These are phyloP conservation scores for Phasianus colchicus DNA, from an alignment of 2,113 vertebrate species.

Conservation along the genomic window DNA sequence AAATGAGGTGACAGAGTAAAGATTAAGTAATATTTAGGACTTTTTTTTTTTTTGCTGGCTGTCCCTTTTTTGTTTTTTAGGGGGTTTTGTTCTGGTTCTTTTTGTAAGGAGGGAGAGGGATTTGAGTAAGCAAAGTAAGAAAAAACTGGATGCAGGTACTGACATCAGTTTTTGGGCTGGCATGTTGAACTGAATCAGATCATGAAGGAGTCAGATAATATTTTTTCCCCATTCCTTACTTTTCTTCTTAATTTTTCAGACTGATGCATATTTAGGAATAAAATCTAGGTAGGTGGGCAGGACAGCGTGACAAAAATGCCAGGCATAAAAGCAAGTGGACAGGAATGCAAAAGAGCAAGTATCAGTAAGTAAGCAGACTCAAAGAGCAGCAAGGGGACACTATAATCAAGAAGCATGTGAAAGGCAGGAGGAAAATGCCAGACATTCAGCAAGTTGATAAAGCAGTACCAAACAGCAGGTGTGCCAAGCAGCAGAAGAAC, in stretches of 20 bases:
- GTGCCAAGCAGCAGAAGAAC: slow-evolving; percentile 71
- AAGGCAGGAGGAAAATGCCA: slow-evolving; percentile 68
- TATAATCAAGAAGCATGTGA: slow-evolving; percentile 52
- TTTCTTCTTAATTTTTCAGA: slow-evolving; percentile 51
- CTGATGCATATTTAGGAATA: slow-evolving; percentile 63
- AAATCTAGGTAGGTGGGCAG: slow-evolving; percentile 68
- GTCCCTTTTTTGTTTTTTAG: not conserved
- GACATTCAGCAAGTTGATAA: slow-evolving; percentile 62
- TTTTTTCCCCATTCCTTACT: slow-evolving; percentile 57
- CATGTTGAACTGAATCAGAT: slow-evolving; percentile 41
- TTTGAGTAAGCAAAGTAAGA: slow-evolving; percentile 31
- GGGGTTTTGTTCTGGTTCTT: too few species aligned
- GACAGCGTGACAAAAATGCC: slow-evolving; percentile 58
- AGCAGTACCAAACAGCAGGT: slow-evolving; percentile 62
- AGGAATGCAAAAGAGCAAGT: slow-evolving; percentile 63
- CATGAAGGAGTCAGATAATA: slow-evolving; percentile 38
- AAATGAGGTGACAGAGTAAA: slow-evolving; percentile 53
- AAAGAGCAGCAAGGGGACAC: slow-evolving; percentile 43
- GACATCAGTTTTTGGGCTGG: slow-evolving; percentile 46
- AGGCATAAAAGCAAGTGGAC: slow-evolving; percentile 59
- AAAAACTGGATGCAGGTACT: slow-evolving; percentile 55
- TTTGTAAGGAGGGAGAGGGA: slow-evolving; percentile 15
- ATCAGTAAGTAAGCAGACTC: slow-evolving; percentile 47
- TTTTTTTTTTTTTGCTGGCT: too few species aligned
- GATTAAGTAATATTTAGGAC: not conserved